Conservation (phyloP, 2,797 vertebrate species). For the Pelobates cultripes region DNA sequence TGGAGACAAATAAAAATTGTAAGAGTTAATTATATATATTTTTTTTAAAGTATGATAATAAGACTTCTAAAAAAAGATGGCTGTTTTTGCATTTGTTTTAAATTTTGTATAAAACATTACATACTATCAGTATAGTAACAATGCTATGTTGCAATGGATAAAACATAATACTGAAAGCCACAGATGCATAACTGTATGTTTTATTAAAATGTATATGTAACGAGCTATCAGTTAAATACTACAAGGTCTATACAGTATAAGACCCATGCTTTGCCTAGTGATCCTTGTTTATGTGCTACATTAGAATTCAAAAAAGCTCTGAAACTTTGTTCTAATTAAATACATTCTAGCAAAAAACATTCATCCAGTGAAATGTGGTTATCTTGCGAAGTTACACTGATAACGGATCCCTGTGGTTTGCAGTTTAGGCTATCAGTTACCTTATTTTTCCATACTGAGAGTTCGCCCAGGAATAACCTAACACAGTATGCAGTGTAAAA, state of each 20-base stretch:
- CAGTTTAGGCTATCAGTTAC: slow-evolving; percentile 49
- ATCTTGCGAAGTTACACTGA: slow-evolving; percentile 45
- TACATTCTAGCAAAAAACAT: slow-evolving; percentile 39
- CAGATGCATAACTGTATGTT: too few species aligned
- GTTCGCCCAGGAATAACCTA: slow-evolving; percentile 51
- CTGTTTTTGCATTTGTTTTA: background rate
- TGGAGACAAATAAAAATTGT: too few species aligned
- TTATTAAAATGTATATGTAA: too few species aligned
- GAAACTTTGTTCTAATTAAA: slow-evolving; percentile 43
- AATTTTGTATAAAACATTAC: background rate
- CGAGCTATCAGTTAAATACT: background rate
- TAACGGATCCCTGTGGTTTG: slow-evolving; percentile 50
- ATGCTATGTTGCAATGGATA: too few species aligned
- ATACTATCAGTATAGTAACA: background rate
- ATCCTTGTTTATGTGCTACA: slow-evolving; percentile 18
- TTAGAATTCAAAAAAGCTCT: slow-evolving; percentile 32
- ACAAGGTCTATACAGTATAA: background rate
- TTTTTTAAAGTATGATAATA: too few species aligned
- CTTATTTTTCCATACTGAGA: slow-evolving; percentile 54
- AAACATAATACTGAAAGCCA: too few species aligned
- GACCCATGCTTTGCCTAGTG: slow-evolving; percentile 10
- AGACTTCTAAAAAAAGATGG: too few species aligned
- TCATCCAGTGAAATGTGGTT: slow-evolving; percentile 49
- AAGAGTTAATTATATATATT: too few species aligned
- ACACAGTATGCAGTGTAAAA: slow-evolving; percentile 47